A percentile compares a stretch with the other conserved stretches of the same genome.
These are phyloP conservation scores for Ursus arctos DNA, from an alignment of 2,113 vertebrate species.

Conservation along the genomic window DNA sequence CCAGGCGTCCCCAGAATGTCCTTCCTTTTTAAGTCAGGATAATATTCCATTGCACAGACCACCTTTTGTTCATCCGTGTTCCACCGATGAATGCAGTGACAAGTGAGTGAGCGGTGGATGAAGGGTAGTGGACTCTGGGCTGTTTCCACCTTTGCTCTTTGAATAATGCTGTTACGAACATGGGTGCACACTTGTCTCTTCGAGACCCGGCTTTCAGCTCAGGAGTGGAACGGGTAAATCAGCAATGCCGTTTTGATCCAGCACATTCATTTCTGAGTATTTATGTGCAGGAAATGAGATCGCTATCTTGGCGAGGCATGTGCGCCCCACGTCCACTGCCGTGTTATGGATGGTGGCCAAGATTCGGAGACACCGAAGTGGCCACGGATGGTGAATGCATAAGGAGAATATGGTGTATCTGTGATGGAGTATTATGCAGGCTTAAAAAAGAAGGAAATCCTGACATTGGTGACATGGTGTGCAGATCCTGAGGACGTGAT, in stretches of 20 bases:
- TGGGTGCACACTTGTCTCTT: no score
- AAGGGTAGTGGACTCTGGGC: not conserved
- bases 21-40: not conserved
- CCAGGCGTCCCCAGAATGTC: not conserved
- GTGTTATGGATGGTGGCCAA: no score
- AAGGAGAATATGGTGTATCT: no score
- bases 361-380: no score
- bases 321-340: not conserved
- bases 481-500: not conserved
- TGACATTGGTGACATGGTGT: not conserved
- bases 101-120: not conserved
- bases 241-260: not conserved
- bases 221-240: no score
- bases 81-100: rapidly evolving
- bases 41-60: no score
- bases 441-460: not conserved
- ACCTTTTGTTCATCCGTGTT: not conserved
- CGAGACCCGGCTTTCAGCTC: not conserved
- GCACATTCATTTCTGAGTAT: not conserved
- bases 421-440: not conserved
- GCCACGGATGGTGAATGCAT: not conserved
- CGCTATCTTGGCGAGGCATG: not conserved
- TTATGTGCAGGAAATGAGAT: not conserved
- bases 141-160: not conserved
- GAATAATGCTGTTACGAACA: rapidly evolving